Evolutionary conservation across 2,888 invertebrate genomes (phyloP), one percentile per base, ranked within the genome.

Genomic region (Gymnocheta viridis): DNA sequence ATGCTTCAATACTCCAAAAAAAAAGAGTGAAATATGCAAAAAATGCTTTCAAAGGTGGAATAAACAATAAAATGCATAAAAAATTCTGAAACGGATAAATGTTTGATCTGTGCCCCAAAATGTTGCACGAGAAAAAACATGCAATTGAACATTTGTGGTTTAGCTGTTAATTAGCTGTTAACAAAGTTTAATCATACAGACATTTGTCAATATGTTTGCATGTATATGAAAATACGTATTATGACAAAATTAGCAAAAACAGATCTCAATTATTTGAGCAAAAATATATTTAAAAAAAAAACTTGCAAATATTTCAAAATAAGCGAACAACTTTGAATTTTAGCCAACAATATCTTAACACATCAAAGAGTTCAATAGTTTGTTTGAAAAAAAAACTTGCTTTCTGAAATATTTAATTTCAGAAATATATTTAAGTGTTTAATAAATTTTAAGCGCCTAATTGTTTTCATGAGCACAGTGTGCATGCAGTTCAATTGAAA

Each of bases 361-460:
- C 56, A 66, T 35, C 47, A 38, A 35, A 60, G 5, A 41, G 27
- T 41, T 29, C 7, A 32, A 14, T 9, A 14, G 2, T 2, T 0
- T 58, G 29, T 32, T 58, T 0, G 51, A 17, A 56, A 38, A 64
- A 58, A 38, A 66, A 77, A 67, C 67, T 56, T n/a, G 60, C 27
- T 69, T 69, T 60, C 9, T 27, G 6, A 35, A 54, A n/a, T n/a
- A n/a, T n/a, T n/a, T n/a, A 22, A 54, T 67, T 74, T 58, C 17
- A 67, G 73, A 73, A 73, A 67, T 51, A 62, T 60, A 5, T 67
- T 60, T 24, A 73, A 74, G n/a, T 74, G 32, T 81, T 74, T 58
- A 73, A 80, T 41, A 81, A 73, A 51, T 67, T 54, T 24, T 14
- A 38, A 17, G 51, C 38, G 6, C 32, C 58, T 81, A 67, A 67